Evolutionary conservation across 1,140 invertebrate genomes (phyloP).

Genomic region (Euura saliciscinereae): DNA sequence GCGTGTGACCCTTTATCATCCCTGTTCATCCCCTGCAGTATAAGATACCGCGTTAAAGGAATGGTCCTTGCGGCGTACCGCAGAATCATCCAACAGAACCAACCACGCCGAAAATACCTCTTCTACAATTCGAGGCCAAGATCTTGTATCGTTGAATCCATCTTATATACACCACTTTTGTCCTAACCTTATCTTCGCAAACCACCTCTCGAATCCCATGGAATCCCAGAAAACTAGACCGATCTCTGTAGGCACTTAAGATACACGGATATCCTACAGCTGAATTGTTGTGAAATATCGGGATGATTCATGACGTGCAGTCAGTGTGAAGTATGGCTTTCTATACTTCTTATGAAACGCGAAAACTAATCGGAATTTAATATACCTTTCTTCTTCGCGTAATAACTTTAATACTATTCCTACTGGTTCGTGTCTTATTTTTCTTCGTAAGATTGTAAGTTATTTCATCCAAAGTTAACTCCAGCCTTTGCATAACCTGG

Average conservation of each 20-base stretch:
- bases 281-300: no score
- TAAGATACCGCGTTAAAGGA: neutral
- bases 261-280: no score
- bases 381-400: no score
- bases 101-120: neutral
- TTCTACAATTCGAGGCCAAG: neutral
- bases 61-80: neutral
- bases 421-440: no score
- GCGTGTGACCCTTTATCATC: neutral
- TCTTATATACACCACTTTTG: neutral
- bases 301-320: no score
- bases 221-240: neutral
- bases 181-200: constrained; percentile 2
- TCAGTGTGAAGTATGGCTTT: no score
- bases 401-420: no score
- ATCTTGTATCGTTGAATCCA: neutral
- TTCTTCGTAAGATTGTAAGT: no score
- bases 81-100: neutral
- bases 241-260: neutral
- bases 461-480: no score
- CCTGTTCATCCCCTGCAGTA: neutral
- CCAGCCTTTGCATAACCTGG: neutral
- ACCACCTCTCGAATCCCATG: neutral
- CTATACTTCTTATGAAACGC: no score
- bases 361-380: no score